Evolutionary conservation across 1,140 invertebrate genomes (phyloP).

Genomic region (Gyrodactylus salaris): DNA sequence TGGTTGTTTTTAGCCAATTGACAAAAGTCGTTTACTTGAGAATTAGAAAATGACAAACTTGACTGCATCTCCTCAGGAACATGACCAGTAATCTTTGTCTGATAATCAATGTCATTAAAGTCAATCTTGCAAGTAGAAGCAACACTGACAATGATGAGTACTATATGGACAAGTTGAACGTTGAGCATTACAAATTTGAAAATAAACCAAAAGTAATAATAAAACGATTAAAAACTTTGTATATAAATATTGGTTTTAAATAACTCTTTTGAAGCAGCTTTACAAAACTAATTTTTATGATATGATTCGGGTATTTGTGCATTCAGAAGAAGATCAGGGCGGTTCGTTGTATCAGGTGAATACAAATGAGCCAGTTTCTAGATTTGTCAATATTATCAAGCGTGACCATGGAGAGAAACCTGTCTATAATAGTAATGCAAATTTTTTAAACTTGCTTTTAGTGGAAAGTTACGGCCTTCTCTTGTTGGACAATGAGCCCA

Average conservation of each 20-base stretch:
- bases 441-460: not conserved
- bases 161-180: too few relatives aligned
- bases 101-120: not conserved
- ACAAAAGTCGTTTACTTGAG: too few relatives aligned
- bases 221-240: too few relatives aligned
- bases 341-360: not conserved
- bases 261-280: too few relatives aligned
- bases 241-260: too few relatives aligned
- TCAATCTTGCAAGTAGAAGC: not conserved
- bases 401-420: not conserved
- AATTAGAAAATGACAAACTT: too few relatives aligned
- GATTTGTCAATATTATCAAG: not conserved
- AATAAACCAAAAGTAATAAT: too few relatives aligned
- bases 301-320: not conserved
- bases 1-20: not conserved
- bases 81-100: not conserved
- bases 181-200: too few relatives aligned
- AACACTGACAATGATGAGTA: too few relatives aligned
- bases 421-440: too few relatives aligned
- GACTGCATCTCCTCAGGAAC: not conserved
- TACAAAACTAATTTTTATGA: not conserved
- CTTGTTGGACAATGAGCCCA: not conserved
- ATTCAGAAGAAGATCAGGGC: not conserved
- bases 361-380: not conserved
- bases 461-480: not conserved